Percentiles rank a stretch among this genome's conserved stretches.
Conservation (phyloP, 2,113 vertebrate genomes). For the Triplophysa rosa region DNA sequence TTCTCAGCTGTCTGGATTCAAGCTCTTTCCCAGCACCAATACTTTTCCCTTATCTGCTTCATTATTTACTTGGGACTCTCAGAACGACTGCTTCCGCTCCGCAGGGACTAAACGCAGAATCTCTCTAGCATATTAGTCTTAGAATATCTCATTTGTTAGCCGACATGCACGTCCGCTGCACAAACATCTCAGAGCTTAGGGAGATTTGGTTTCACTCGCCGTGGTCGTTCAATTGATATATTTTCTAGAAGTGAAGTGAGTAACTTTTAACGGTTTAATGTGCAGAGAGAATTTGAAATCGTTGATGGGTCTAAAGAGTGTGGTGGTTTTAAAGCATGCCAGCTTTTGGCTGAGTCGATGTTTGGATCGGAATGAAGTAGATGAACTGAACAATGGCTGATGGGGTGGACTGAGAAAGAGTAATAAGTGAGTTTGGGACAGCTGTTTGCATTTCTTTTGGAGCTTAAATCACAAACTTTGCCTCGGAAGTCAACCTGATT, state of each 20-base stretch:
- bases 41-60: slow-evolving; percentile 14
- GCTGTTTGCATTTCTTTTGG: no score
- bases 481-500: no score
- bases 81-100: neutral
- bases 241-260: neutral
- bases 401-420: no score
- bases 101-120: neutral
- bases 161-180: neutral
- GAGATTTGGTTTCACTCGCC: neutral
- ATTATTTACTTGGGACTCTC: neutral
- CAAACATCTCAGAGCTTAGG: neutral
- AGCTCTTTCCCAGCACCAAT: neutral
- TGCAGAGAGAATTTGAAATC: no score
- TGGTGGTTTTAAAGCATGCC: no score
- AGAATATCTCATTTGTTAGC: neutral
- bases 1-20: slow-evolving; percentile 7
- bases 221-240: neutral
- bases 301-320: no score
- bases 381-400: no score
- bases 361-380: no score
- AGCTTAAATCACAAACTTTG: no score
- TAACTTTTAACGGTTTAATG: neutral
- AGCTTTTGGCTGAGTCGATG: no score
- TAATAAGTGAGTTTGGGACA: no score
- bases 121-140: neutral